Conservation (phyloP, 2,888 invertebrate genomes). For the Catocala sponsa region DNA sequence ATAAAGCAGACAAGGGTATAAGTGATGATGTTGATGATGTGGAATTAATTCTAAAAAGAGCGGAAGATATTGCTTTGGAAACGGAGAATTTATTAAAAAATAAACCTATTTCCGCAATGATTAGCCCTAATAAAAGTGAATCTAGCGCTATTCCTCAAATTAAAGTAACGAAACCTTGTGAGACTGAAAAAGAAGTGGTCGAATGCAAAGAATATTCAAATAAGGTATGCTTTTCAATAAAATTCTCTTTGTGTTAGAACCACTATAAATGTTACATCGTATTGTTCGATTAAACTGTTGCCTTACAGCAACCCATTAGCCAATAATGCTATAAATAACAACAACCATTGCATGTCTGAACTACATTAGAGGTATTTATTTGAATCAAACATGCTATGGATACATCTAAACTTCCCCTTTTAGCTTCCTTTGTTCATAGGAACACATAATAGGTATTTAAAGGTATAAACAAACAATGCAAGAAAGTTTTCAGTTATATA, state of each 20-base stretch:
- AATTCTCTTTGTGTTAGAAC: neutral
- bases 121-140: slow-evolving; percentile 46
- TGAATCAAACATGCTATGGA: slow-evolving; percentile 3
- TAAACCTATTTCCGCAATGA: slow-evolving; percentile 59
- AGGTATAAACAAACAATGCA: too few species aligned
- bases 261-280: neutral
- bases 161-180: slow-evolving; percentile 73
- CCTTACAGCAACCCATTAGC: neutral
- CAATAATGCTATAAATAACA: neutral
- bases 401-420: neutral
- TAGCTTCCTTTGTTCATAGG: neutral
- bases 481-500: too few species aligned
- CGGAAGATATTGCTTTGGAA: slow-evolving; percentile 78
- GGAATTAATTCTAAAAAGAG: slow-evolving; percentile 79
- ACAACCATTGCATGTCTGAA: slow-evolving; percentile 34
- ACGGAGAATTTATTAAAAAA: slow-evolving; percentile 75
- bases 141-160: slow-evolving; percentile 71
- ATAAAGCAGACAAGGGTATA: slow-evolving; percentile 63
- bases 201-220: slow-evolving; percentile 50
- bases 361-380: slow-evolving; percentile 20
- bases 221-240: slow-evolving; percentile 63
- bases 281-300: neutral
- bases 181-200: slow-evolving; percentile 48
- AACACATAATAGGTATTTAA: neutral
- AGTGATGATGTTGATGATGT: slow-evolving; percentile 77